Base-by-base conservation (phyloP, 2,113 vertebrate species). In the Peromyscus leucopus region DNA sequence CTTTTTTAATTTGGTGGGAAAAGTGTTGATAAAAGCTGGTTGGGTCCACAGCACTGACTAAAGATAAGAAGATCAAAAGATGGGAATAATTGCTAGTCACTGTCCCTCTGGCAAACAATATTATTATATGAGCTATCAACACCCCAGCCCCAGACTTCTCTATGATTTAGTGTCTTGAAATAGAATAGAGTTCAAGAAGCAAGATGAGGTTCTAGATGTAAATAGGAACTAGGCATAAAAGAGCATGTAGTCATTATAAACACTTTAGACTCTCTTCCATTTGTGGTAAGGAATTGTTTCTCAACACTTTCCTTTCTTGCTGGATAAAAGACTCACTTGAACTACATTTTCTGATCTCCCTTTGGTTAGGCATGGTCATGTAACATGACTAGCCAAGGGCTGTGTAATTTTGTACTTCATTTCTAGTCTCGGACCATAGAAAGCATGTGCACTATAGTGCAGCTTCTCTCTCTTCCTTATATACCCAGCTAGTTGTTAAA, bases 51-150 rank as follows among this genome's bases (percentile, higher is more conserved):
- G 10, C 74, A 96, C 86, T 94, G 83, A 96, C 86, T 94, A 79
- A 93, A 96, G 90, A 97, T 96, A 98, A 95, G 79, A 86, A 94
- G 96, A 98, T 98, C 86, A 97, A 97, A 97, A 97, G 95, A 98
- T 97, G 83, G 89, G 84, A 96, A 95, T 97, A 97, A 98, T 97
- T 96, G 89, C 24, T 96, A 98, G 86, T 95, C 93, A 92, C 82
- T 84, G 15, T 83, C 93, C 86, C 91, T 69, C 90, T 12, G 17
- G 39, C 86, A 96, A 86, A 92, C 74, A 93, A 31, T 95, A 91
- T 95, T 83, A 94, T 96, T 95, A 96, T 21, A 78, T 94, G 86
- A 95, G 76, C 78, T 65, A 97, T 94, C 87, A 84, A 89, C 91
- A 95, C n/a, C 48, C 86, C 74, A 94, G 48, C 15, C 76, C 28